These are phyloP conservation scores for Cherax quadricarinatus DNA, from an alignment of 1,140 invertebrate genomes.

Conservation along the genomic window DNA sequence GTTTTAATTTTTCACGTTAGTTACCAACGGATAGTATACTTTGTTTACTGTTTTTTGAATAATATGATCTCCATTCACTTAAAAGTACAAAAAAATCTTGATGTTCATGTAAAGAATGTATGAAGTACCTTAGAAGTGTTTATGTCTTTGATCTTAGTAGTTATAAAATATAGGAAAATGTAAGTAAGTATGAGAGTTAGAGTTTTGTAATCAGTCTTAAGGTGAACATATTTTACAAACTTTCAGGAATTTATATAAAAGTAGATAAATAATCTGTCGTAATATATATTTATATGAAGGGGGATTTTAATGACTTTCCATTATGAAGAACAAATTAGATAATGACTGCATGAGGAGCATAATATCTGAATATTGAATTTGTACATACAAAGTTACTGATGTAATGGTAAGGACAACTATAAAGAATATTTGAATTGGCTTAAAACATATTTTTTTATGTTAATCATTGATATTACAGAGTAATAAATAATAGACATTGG, in stretches of 20 bases:
- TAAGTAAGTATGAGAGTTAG: not conserved
- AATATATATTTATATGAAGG: not conserved
- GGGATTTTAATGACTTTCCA: not conserved
- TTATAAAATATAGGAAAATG: not conserved
- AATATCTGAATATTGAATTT: not conserved
- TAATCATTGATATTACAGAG: not conserved
- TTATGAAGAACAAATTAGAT: slow-evolving; percentile 1
- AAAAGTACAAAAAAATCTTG: slow-evolving; percentile 20
- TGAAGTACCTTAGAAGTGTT: not conserved
- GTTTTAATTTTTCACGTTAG: not conserved
- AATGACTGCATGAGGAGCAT: not conserved
- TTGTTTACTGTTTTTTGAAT: not conserved
- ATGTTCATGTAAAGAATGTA: not conserved
- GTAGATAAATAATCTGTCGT: not conserved
- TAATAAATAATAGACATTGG: not conserved
- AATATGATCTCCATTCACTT: not conserved
- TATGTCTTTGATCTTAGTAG: not conserved
- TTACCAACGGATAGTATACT: not conserved
- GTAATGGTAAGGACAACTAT: not conserved
- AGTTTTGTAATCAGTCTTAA: not conserved
- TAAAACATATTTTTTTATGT: slow-evolving; percentile 1
- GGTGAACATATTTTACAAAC: slow-evolving; percentile 19
- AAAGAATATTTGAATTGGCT: not conserved
- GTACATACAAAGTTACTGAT: not conserved
- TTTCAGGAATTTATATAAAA: not conserved